Evolutionary conservation across 2,113 vertebrate species (phyloP), one percentile per base, ranked within the genome.

Genomic region (Crypturellus undulatus): DNA sequence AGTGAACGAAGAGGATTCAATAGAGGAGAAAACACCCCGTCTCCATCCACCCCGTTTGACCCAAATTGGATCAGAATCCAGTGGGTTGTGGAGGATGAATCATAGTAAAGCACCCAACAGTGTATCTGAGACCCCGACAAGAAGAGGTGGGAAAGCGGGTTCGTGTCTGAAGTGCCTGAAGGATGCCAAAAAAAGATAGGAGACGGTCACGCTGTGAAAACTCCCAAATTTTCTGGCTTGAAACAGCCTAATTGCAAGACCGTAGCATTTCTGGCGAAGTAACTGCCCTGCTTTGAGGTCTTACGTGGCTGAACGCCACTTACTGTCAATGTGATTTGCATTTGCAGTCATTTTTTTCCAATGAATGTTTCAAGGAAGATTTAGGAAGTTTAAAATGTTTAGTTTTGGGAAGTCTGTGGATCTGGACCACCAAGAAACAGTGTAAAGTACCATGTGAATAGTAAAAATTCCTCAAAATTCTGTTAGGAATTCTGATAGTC

Each of bases 31-130:
- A 28, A 8, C 67, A 32, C 20, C 10, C 9, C 36, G 32, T 84
- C 81, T 95, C 64, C 72, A 90, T 88, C 80, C 87, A 89, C 76
- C 65, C 89, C 62, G 43, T 42, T 56, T 90, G 91, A 92, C 88
- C 87, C 68, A 79, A 79, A 96, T 85, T 87, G 84, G 72, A 79
- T 90, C 59, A 78, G 87, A 42, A 87, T 89, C 90, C 91, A 90
- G 88, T 51, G 69, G 47, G 87, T 73, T 92, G 86, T 79, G 59
- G 93, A 43, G 40, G 83, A 43, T 78, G 83, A 95, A 63, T 84
- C 94, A 87, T 70, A 7, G 64, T 67, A 68, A 56, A 42, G 76
- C 38, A 20, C 38, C 72, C 80, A 80, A 80, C 83, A 79, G 89
- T 90, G 80, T 51, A 89, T 86, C 69, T 7, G 34, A 86, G 79